These are phyloP conservation scores for Streptopelia turtur DNA, from an alignment of 2,797 vertebrate genomes.

Conservation along the genomic window DNA sequence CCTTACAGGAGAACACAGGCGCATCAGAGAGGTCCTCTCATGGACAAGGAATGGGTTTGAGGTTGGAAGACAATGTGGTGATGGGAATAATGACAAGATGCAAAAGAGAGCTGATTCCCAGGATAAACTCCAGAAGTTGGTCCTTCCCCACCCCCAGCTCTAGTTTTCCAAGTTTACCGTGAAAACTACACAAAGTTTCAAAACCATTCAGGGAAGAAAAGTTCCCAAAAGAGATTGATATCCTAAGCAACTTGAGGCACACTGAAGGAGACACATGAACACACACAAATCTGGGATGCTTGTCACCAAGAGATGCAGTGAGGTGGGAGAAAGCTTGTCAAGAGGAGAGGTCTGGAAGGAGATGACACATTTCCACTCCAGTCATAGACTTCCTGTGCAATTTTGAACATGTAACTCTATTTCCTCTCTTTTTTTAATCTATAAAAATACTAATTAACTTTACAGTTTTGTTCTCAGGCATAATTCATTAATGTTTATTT, in stretches of 20 bases:
- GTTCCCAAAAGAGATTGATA: not conserved
- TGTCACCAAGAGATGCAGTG: not conserved
- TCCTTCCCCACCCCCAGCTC: not conserved
- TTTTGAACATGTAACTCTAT: not conserved
- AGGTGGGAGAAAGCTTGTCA: not conserved
- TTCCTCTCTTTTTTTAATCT: not conserved
- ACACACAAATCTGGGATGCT: not conserved
- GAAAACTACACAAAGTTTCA: not conserved
- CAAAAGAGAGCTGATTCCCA: not conserved
- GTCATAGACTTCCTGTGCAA: not conserved
- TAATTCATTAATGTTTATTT: not conserved
- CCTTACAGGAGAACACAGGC: not conserved
- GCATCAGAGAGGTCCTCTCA: not conserved
- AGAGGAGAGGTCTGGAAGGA: slow-evolving; percentile 1
- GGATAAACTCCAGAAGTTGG: not conserved
- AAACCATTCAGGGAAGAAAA: not conserved
- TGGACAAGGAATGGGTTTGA: not conserved
- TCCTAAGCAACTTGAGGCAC: not conserved
- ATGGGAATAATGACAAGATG: not conserved
- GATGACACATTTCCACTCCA: slow-evolving; percentile 7
- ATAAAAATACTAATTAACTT: not conserved
- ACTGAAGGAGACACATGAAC: not conserved
- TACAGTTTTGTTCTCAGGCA: not conserved
- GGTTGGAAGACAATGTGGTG: not conserved
- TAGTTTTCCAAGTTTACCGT: not conserved